phyloP scores from a whole-genome alignment of 2,113 vertebrate species.

The Trochalopteron elliotii region DNA sequence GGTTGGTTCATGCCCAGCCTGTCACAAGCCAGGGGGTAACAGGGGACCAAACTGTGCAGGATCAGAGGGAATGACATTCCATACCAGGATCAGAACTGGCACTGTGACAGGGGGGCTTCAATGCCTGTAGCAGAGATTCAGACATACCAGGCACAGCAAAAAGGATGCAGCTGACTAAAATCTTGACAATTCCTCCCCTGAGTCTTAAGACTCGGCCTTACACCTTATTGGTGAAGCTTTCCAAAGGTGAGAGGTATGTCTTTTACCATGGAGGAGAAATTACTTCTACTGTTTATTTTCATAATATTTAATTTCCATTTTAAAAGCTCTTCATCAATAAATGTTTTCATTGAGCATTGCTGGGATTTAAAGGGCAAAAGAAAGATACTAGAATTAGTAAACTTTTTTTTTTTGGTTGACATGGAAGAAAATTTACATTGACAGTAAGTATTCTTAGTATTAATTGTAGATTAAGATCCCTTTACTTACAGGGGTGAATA shows the following conservation, averaged over 20 bases:
- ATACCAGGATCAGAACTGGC: neutral
- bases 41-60: neutral
- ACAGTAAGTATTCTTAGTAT: neutral
- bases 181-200: neutral
- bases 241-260: neutral
- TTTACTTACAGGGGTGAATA: neutral
- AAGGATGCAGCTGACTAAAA: neutral
- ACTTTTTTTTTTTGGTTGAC: neutral
- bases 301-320: neutral
- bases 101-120: accelerated
- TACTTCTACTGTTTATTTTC: neutral
- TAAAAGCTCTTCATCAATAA: neutral
- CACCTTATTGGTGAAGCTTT: neutral
- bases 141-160: neutral
- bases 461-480: neutral
- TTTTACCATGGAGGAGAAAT: neutral
- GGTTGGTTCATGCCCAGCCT: neutral
- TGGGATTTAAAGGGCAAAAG: neutral
- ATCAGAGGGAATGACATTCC: neutral
- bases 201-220: neutral
- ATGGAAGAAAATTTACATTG: neutral
- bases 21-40: neutral
- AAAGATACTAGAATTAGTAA: neutral
- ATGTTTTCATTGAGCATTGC: neutral
- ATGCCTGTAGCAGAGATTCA: neutral